These are phyloP conservation scores for Gymnopithys bicolor DNA, from an alignment of 2,797 vertebrate genomes.

Conservation along the genomic window DNA sequence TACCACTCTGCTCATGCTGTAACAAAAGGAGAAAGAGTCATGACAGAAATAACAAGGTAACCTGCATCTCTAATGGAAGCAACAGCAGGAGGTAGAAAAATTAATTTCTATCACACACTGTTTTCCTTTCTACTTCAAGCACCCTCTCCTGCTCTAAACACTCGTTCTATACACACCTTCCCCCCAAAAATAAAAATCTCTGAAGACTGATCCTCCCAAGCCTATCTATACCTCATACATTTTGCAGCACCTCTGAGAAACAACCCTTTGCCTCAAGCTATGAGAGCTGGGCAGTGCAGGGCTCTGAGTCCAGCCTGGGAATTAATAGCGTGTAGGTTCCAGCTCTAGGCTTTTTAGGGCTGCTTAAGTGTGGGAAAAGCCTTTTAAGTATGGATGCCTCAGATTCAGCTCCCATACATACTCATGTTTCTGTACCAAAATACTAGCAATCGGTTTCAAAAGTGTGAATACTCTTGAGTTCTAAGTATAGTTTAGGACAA, in stretches of 20 bases:
- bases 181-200: not conserved
- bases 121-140: conserved; percentile 16
- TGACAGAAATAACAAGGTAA: conserved; percentile 40
- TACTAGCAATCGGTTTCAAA: not conserved
- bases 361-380: not conserved
- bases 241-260: not conserved
- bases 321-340: not conserved
- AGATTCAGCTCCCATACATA: not conserved
- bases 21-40: conserved; percentile 33
- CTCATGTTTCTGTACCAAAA: not conserved
- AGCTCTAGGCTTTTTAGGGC: not conserved
- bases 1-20: conserved; percentile 8
- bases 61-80: not conserved
- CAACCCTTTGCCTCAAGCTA: not conserved
- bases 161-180: not conserved
- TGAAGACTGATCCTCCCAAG: not conserved
- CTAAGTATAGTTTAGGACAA: not conserved
- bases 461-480: not conserved
- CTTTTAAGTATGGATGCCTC: not conserved
- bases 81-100: conserved; percentile 14
- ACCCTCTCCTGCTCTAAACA: not conserved
- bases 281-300: not conserved
- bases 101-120: not conserved
- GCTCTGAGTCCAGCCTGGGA: not conserved
- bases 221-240: not conserved